phyloP scores from a whole-genome alignment of 2,113 vertebrate species.

The Misgurnus mizolepis region DNA sequence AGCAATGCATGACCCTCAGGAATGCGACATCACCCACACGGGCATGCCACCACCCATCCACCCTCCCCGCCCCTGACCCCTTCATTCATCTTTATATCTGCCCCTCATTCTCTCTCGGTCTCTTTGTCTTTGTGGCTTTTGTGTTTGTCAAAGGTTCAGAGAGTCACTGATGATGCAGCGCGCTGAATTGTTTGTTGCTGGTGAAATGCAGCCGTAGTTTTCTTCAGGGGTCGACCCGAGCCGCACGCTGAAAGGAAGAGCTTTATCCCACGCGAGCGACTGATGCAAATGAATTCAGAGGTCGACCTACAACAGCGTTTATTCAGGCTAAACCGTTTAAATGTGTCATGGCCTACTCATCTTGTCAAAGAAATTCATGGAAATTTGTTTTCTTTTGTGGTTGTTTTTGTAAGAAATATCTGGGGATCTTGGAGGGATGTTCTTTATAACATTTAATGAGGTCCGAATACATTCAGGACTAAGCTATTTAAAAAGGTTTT shows the following conservation, averaged over 20 bases:
- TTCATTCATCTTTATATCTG: conserved; percentile 48
- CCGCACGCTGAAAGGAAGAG: conserved; percentile 9
- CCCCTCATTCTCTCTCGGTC: conserved; percentile 4
- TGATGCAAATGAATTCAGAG: conserved; percentile 37
- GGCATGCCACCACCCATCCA: conserved; percentile 27
- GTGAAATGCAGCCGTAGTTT: conserved; percentile 39
- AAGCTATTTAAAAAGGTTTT: neutral
- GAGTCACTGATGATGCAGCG: conserved; percentile 15
- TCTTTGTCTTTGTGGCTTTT: conserved; percentile 40
- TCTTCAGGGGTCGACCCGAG: conserved; percentile 4
- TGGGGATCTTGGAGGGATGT: conserved; percentile 13
- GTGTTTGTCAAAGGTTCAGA: conserved; percentile 7
- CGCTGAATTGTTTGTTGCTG: conserved; percentile 15
- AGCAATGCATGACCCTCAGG: conserved; percentile 31
- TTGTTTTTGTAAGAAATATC: conserved; percentile 13
- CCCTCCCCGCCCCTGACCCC: conserved; percentile 36
- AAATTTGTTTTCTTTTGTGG: neutral
- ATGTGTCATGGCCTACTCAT: conserved; percentile 28
- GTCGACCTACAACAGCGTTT: conserved; percentile 7
- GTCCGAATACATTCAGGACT: neutral
- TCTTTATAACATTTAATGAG: neutral
- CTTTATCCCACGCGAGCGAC: conserved; percentile 38
- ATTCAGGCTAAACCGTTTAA: conserved; percentile 32
- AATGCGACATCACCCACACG: conserved; percentile 41
- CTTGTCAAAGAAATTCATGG: conserved; percentile 23